phyloP scores from a whole-genome alignment of 2,113 vertebrate genomes.

The Callorhinus ursinus region DNA sequence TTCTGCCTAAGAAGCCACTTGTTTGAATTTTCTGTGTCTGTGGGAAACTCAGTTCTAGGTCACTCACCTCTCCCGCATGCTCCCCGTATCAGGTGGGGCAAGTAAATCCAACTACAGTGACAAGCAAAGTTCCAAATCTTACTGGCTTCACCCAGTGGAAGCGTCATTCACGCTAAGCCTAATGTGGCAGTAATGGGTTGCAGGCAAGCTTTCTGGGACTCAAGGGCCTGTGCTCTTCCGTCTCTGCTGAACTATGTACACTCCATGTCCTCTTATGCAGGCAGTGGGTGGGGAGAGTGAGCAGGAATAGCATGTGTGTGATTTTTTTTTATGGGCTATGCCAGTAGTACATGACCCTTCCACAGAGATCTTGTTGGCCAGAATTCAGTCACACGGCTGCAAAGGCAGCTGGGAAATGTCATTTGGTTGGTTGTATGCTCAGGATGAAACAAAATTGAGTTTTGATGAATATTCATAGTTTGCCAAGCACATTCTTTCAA shows the following conservation, averaged over 20 bases:
- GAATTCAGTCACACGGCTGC: neutral
- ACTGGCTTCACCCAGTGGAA: neutral
- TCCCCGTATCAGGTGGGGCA: neutral
- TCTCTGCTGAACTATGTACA: neutral
- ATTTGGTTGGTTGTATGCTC: neutral
- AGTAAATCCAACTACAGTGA: neutral
- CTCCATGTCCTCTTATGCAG: neutral
- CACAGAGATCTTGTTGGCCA: neutral
- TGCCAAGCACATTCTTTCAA: neutral
- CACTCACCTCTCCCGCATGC: fast-evolving
- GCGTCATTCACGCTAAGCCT: neutral
- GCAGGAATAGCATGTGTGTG: fast-evolving
- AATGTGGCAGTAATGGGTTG: neutral
- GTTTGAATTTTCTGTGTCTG: neutral
- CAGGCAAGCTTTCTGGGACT: neutral
- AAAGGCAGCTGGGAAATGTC: no score
- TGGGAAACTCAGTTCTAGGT: neutral
- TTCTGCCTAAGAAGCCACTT: neutral
- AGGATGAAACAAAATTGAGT: neutral
- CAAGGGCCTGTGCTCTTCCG: neutral
- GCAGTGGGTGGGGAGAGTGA: neutral
- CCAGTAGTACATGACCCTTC: neutral
- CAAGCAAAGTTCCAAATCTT: neutral
- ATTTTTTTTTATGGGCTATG: neutral
- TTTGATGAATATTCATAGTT: neutral